A percentile compares a stretch with the other conserved stretches of the same genome.
phyloP scores from a whole-genome alignment of 1,140 invertebrate genomes.

The Neodiprion fabricii region DNA sequence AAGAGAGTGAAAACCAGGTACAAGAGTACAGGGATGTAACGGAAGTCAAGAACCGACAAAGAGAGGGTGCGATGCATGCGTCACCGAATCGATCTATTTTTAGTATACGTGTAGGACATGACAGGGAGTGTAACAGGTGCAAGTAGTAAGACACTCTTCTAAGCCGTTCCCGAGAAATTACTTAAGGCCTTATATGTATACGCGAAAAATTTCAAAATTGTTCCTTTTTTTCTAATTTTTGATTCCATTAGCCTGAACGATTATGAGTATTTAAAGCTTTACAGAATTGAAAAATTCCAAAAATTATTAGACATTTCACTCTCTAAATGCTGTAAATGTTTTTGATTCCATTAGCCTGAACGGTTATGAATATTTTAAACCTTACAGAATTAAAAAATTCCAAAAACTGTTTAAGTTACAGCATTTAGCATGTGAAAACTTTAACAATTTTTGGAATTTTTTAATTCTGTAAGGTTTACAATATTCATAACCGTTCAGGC shows the following conservation, averaged over 20 bases:
- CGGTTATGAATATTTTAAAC: not conserved
- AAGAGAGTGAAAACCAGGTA: no score
- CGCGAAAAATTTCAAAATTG: conserved; percentile 10
- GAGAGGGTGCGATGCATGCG: no score
- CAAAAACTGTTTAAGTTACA: not conserved
- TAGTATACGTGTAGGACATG: no score
- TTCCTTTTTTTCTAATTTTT: not conserved
- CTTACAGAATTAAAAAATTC: conserved; percentile 5
- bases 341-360: conserved; percentile 16
- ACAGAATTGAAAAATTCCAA: conserved; percentile 16
- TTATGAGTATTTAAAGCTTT: conserved; percentile 8
- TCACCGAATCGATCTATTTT: no score
- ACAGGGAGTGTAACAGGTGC: no score
- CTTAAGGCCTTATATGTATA: not conserved
- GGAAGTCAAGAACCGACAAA: no score
- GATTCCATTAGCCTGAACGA: conserved; percentile 11
- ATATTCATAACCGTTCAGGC: no score
- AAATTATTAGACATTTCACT: not conserved
- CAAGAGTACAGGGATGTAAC: no score
- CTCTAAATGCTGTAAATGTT: not conserved
- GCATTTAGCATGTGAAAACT: conserved; percentile 12
- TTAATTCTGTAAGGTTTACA: not conserved
- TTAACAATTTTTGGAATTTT: not conserved
- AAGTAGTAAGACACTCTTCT: no score
- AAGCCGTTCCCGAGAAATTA: no score